Evolutionary conservation across 2,797 vertebrate genomes (phyloP), one percentile per base, ranked within the genome.

Genomic region (Sylvia borin): DNA sequence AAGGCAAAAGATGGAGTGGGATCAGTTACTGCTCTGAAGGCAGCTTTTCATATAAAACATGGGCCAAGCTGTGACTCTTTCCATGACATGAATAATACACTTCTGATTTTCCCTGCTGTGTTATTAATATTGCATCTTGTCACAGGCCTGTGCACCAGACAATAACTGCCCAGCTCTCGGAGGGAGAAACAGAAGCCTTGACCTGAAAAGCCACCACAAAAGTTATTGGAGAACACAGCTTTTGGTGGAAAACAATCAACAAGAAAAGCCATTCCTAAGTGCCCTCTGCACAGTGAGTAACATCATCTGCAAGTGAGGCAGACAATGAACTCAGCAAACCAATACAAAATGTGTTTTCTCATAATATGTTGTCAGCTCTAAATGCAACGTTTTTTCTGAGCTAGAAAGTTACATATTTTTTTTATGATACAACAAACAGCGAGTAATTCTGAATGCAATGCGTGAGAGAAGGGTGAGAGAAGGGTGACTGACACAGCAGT

Each of bases 221-320:
- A 66, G 50, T 82, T 85, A 55, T 0, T 45, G 54, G 48, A 78
- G 81, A 88, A n/a, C 85, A 65, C 3, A 45, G 68, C 38, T 93
- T 91, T 40, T 38, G 71, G 79, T 62, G 53, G 45, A 76, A 91
- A 93, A 81, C 61, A 85, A 95, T n/a, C 62, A 90, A 79, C 38
- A 83, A 81, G 75, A 57, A 79, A 84, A 75, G 85, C 74, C 91
- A 38, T n/a, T 75, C 5, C 0, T 47, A 40, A 74, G 79, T 67
- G 70, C 60, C 55, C 88, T 86, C 43, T 70, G 47, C 89, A 43
- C 1, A 50, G 70, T 5, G 61, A 85, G 51, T 9, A 78, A 77
- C 54, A 54, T 17, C 34, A 60, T 29, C 36, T 34, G 73, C 43
- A 36, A 79, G 38, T 0, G 1, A 73, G 66, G 55, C 60, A 77